Evolutionary conservation across 2,888 invertebrate species (phyloP), one percentile per base, ranked within the genome.

Genomic region (Lepeophtheirus nordmannii): DNA sequence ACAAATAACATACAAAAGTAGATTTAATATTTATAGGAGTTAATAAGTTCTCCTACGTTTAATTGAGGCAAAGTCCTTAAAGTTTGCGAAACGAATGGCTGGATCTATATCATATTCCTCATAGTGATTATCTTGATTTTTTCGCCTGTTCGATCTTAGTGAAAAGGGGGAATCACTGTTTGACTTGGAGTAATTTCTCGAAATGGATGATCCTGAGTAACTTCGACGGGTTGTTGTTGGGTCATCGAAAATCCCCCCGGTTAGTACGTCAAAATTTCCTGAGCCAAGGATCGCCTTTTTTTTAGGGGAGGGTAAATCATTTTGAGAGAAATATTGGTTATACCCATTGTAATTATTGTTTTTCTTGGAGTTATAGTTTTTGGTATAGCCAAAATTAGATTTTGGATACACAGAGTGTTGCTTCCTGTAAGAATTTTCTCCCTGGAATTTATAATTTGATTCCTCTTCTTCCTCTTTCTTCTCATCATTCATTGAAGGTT

Each of bases 221-320:
- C 39, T 67, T 67, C 41, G 9, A 62, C 56, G 37, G 10, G 46
- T 53, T n/a, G 53, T 56, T 37, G 68, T 68, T 12, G 65, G 61
- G 61, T 70, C 70, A 39, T 67, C 68, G 62, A 69, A 70, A 11
- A 70, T 70, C 7, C 70, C 70, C 10, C 70, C 70, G 14, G 67
- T 67, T 17, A 70, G 56, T 46, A 70, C 67, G 46, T 70, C 70
- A 62, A 70, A 70, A 64, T 70, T 70, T 10, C 70, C 70, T 1
- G 70, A 70, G 7, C 70, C 70, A 14, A 70, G 68, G 17, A 68
- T 65, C 11, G 58, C 65, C 22, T 65, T 65, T 17, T 65, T 57
- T 14, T 57, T 57, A 23, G 10, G n/a, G 12, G 57, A 57, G 22
- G 10, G 57, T 10, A 14, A 57, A 14, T 57, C 57, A n/a, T 57